These are phyloP conservation scores for Dipus sagitta DNA, from an alignment of 2,797 vertebrate genomes.

Conservation along the genomic window DNA sequence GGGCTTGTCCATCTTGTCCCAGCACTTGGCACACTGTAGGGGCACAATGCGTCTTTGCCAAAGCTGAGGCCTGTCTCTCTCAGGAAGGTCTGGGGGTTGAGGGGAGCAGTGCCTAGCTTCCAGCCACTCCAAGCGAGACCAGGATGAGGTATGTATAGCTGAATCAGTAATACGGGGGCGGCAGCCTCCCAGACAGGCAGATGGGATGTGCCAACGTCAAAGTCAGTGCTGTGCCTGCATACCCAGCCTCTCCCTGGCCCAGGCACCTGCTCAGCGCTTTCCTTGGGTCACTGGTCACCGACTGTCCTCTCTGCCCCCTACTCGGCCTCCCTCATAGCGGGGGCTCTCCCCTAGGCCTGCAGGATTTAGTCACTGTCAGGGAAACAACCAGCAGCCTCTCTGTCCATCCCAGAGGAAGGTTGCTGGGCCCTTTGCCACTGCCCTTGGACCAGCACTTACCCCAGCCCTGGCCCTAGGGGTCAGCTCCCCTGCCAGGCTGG, in stretches of 20 bases:
- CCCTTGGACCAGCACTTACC: background rate
- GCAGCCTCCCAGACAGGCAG: fast-evolving
- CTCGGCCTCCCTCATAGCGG: background rate
- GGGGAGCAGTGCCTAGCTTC: background rate
- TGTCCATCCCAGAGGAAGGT: background rate
- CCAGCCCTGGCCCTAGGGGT: background rate
- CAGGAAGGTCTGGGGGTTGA: background rate
- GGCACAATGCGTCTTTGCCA: fast-evolving
- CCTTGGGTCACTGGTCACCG: conserved; percentile 58
- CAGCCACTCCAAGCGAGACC: background rate
- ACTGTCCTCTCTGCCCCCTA: conserved; percentile 25
- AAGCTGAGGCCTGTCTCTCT: background rate
- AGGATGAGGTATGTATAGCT: background rate
- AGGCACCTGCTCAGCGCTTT: conserved; percentile 76
- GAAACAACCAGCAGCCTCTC: background rate
- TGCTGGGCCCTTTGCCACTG: background rate
- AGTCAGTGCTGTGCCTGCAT: conserved; percentile 56
- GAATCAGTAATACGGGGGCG: fast-evolving
- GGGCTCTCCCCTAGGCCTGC: background rate
- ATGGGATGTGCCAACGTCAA: background rate
- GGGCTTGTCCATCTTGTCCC: background rate
- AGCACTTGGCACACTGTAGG: background rate
- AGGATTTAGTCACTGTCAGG: background rate
- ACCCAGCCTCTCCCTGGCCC: conserved; percentile 20
- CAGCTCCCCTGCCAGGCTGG: background rate